These are phyloP conservation scores for Haplochromis vanheusdeni DNA, from an alignment of 2,113 vertebrate genomes.

Conservation along the genomic window DNA sequence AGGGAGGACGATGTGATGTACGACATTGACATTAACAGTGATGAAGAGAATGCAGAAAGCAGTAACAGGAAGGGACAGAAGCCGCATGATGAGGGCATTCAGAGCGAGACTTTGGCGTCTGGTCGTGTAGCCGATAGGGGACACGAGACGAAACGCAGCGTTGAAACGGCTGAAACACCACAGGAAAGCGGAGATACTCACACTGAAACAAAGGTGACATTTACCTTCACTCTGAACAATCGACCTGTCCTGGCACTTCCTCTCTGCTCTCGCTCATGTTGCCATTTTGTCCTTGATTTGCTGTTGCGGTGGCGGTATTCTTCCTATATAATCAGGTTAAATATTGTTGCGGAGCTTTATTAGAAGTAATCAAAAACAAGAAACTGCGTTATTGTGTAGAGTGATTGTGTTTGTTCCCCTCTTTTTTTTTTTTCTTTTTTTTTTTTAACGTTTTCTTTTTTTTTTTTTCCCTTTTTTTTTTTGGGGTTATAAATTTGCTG, in stretches of 20 bases:
- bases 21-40: slow-evolving; percentile 41
- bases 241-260: neutral
- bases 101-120: neutral
- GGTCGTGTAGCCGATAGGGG: slow-evolving; percentile 18
- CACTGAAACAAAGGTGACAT: slow-evolving; percentile 50
- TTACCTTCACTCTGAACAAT: slow-evolving; percentile 2
- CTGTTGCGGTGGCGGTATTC: slow-evolving; percentile 10
- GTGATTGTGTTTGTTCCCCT: neutral
- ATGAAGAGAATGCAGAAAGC: neutral
- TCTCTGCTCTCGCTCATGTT: neutral
- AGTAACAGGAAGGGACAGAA: neutral
- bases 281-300: neutral
- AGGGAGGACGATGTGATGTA: slow-evolving; percentile 17
- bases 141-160: neutral
- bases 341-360: neutral
- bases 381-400: neutral
- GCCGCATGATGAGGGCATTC: neutral
- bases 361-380: neutral
- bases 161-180: slow-evolving; percentile 16
- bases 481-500: no score
- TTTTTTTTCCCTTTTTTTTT: no score
- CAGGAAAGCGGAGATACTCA: slow-evolving; percentile 28
- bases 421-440: neutral
- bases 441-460: neutral
- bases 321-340: neutral